These are phyloP conservation scores for Holotrichia oblita DNA, from an alignment of 1,140 invertebrate genomes.

Conservation along the genomic window DNA sequence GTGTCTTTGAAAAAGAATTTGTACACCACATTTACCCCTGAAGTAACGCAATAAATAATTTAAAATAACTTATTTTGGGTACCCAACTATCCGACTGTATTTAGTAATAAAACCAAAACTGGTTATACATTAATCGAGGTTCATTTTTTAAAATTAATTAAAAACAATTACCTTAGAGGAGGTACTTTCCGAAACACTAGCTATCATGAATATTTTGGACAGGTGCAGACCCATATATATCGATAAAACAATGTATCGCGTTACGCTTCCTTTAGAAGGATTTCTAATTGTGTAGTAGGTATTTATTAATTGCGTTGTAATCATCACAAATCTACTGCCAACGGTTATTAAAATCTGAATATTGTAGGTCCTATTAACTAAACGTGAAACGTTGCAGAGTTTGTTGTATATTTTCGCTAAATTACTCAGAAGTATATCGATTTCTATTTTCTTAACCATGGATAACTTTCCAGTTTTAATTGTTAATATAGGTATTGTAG, in stretches of 20 bases:
- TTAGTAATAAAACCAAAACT: no score
- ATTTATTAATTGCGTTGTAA: conserved; percentile 46
- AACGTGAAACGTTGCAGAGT: conserved; percentile 35
- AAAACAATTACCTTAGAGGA: conserved; percentile 41
- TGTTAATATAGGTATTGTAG: neutral
- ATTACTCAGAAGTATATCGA: neutral
- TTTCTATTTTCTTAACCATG: neutral
- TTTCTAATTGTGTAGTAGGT: conserved; percentile 42
- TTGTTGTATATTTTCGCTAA: conserved; percentile 41
- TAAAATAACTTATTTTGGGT: no score
- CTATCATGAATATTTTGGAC: conserved; percentile 45
- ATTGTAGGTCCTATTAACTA: conserved; percentile 43
- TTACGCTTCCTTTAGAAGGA: conserved; percentile 14
- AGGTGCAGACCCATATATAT: conserved; percentile 41
- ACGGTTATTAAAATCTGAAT: conserved; percentile 43
- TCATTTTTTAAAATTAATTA: no score
- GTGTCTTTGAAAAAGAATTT: no score
- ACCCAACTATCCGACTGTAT: no score
- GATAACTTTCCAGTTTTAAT: neutral
- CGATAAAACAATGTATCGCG: conserved; percentile 20
- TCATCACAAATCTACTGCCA: conserved; percentile 44
- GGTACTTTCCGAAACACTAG: conserved; percentile 39
- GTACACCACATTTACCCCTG: no score
- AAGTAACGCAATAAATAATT: no score
- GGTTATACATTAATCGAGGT: no score